A percentile compares a stretch with the other conserved stretches of the same genome.
Evolutionary conservation across 2,888 invertebrate species (phyloP).

Genomic region (Pseudococcus viburni): DNA sequence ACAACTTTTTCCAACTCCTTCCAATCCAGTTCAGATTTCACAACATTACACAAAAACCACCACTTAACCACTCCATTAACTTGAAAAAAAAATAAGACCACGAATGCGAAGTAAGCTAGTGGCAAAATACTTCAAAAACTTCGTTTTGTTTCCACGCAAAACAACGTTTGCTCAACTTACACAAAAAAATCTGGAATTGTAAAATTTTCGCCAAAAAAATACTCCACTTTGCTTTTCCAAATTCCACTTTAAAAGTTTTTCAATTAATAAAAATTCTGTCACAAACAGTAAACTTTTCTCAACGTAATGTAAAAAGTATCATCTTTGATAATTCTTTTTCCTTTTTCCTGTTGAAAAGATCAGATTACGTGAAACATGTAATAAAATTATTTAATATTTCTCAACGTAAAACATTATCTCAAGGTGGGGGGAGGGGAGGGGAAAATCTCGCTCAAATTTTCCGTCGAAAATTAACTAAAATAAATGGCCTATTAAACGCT

Average conservation of each 20-base stretch:
- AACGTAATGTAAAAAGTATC: neutral
- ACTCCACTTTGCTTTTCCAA: neutral
- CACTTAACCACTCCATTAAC: too few relatives aligned
- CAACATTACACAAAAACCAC: too few relatives aligned
- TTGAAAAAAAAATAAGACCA: too few relatives aligned
- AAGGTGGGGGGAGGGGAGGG: neutral
- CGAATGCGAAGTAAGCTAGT: neutral
- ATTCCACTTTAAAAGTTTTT: neutral
- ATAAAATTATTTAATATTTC: neutral
- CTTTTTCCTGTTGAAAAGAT: conserved; percentile 4
- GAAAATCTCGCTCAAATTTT: neutral
- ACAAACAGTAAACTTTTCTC: neutral
- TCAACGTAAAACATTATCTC: neutral
- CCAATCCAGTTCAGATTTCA: too few relatives aligned
- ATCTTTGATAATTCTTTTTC: conserved; percentile 23
- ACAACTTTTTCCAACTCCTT: too few relatives aligned
- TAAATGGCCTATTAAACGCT: neutral
- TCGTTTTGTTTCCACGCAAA: neutral
- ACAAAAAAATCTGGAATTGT: neutral
- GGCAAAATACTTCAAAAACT: neutral
- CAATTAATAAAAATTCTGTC: conserved; percentile 27
- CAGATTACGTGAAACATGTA: neutral
- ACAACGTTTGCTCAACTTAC: neutral
- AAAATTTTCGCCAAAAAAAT: neutral
- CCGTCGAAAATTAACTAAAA: neutral